Percentiles rank a stretch among this genome's conserved stretches.
phyloP scores from a whole-genome alignment of 2,888 invertebrate species.

The Drosophila silvestris region DNA sequence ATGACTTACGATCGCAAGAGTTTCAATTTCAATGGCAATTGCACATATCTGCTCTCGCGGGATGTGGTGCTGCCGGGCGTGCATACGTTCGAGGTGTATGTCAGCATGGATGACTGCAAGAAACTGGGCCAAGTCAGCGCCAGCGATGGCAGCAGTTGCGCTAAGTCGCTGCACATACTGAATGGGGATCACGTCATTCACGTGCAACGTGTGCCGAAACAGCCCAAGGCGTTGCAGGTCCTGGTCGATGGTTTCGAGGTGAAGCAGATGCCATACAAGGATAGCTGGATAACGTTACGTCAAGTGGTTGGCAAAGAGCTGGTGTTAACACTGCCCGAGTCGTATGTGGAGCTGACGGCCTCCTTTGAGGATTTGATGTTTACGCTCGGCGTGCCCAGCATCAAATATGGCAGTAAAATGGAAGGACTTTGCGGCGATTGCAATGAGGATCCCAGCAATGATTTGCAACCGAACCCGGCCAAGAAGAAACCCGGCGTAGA shows the following conservation, averaged over 20 bases:
- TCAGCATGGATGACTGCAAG: constrained; percentile 90
- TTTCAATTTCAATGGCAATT: constrained; percentile 93
- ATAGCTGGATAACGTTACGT: constrained; percentile 88
- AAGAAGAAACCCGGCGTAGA: constrained; percentile 74
- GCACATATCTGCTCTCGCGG: constrained; percentile 92
- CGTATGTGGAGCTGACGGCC: constrained; percentile 89
- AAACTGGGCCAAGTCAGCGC: constrained; percentile 82
- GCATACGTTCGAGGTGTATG: constrained; percentile 87
- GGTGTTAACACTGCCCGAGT: constrained; percentile 88
- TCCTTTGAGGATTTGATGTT: constrained; percentile 86
- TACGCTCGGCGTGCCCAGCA: constrained; percentile 89
- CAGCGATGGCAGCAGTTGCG: constrained; percentile 86
- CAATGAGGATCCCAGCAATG: constrained; percentile 87
- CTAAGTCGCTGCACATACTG: constrained; percentile 89
- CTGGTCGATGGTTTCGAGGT: constrained; percentile 83
- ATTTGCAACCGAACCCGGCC: constrained; percentile 87
- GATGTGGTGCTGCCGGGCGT: constrained; percentile 87
- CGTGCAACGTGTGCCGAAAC: constrained; percentile 85
- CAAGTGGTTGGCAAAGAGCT: constrained; percentile 88
- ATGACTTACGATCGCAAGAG: constrained; percentile 93
- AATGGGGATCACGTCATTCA: constrained; percentile 89
- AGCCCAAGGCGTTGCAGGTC: constrained; percentile 79
- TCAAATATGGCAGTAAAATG: constrained; percentile 89
- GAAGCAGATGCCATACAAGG: constrained; percentile 86
- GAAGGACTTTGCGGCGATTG: constrained; percentile 94